These are phyloP conservation scores for Malurus melanocephalus DNA, from an alignment of 2,113 vertebrate species.

Conservation along the genomic window DNA sequence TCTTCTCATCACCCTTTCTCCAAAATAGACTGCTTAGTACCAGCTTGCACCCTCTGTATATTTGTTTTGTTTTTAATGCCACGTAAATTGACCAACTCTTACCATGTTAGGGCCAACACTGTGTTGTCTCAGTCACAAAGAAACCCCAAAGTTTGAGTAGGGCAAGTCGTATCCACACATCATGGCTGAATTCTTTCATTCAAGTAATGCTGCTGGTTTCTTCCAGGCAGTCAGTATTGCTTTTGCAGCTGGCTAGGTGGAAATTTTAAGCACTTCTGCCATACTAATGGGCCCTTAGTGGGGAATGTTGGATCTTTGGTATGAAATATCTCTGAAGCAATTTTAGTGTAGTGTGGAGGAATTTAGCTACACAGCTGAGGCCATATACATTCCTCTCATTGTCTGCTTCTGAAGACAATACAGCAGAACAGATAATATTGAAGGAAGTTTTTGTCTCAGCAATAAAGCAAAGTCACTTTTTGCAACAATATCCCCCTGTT, in stretches of 20 bases:
- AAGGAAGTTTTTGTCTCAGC: not conserved
- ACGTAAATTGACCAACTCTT: not conserved
- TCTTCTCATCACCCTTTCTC: not conserved
- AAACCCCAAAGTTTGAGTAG: not conserved
- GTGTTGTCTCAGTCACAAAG: not conserved
- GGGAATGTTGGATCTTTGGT: not conserved
- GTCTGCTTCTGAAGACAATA: not conserved
- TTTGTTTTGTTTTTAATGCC: not conserved
- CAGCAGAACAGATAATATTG: not conserved
- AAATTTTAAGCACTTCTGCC: not conserved
- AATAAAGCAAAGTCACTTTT: not conserved
- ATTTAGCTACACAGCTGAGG: not conserved
- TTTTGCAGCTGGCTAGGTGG: not conserved
- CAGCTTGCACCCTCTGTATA: not conserved
- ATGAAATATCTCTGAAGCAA: not conserved
- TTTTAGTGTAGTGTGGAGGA: not conserved
- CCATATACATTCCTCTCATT: not conserved
- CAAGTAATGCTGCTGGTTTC: not conserved
- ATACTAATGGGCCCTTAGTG: not conserved
- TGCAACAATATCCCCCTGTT: not conserved
- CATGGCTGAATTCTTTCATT: not conserved
- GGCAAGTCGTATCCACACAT: not conserved
- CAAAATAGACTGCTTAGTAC: not conserved
- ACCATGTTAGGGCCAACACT: not conserved
- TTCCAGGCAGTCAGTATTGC: not conserved